Percentiles rank a stretch among this genome's conserved stretches.
Evolutionary conservation across 2,888 invertebrate species (phyloP).

Genomic region (Chelonus formosanus): DNA sequence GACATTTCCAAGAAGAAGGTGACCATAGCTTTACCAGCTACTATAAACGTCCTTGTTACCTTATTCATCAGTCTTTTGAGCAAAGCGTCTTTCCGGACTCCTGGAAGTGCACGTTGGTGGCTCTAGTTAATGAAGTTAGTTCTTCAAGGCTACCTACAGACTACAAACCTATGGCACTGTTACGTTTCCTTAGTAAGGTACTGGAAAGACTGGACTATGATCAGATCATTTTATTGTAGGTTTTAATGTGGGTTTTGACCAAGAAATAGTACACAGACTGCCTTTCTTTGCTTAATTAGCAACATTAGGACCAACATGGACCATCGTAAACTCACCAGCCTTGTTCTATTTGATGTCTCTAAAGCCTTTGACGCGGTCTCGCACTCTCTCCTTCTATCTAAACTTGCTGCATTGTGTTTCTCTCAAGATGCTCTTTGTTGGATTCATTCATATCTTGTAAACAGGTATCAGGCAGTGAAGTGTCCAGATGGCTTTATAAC

Average conservation of each 20-base stretch:
- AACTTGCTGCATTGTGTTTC: no score
- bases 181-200: background rate
- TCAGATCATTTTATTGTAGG: background rate
- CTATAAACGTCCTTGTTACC: background rate
- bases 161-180: background rate
- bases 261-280: conserved; percentile 20
- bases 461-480: background rate
- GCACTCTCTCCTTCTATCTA: no score
- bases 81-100: no score
- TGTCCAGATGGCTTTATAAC: no score
- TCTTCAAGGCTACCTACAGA: no score
- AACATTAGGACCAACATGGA: conserved; percentile 32
- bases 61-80: no score
- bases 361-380: conserved; percentile 40
- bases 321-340: conserved; percentile 18
- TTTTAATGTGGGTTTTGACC: background rate
- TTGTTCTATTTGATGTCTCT: conserved; percentile 37
- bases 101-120: no score
- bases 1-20: no score
- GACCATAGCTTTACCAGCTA: no score
- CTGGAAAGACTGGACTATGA: background rate
- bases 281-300: conserved; percentile 26
- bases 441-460: background rate
- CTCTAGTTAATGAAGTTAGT: no score
- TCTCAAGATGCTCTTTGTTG: no score